phyloP scores from a whole-genome alignment of 92 coral and sea anemone genomes.

The Actinernus sp. region DNA sequence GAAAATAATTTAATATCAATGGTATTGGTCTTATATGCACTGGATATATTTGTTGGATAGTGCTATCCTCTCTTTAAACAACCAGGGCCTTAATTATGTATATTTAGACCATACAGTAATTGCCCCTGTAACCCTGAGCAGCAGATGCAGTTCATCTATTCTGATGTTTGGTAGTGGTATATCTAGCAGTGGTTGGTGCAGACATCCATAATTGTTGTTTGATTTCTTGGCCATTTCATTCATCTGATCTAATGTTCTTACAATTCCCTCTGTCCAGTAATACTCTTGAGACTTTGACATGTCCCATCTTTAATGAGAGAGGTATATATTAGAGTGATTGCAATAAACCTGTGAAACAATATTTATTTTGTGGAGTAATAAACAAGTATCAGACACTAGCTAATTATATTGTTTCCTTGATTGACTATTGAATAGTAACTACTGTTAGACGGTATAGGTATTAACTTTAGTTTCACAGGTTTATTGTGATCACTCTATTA shows the following conservation, averaged over 20 bases:
- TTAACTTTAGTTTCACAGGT: no score
- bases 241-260: constrained; percentile 23
- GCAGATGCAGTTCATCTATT: constrained; percentile 46
- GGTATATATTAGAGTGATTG: not conserved
- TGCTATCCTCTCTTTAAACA: no score
- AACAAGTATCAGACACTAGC: not conserved
- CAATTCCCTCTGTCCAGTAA: constrained; percentile 20
- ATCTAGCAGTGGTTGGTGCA: constrained; percentile 33
- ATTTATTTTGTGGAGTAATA: no score
- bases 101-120: no score
- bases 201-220: constrained; percentile 40
- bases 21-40: no score
- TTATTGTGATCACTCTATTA: not conserved
- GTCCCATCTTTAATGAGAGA: constrained; percentile 35
- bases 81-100: no score
- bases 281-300: constrained; percentile 37
- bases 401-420: not conserved
- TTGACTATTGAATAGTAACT: no score
- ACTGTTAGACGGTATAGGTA: no score
- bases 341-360: no score
- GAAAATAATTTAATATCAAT: no score
- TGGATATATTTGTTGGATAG: no score
- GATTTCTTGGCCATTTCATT: constrained; percentile 17
- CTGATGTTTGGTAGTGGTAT: constrained; percentile 38
- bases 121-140: constrained; percentile 39